phyloP scores from a whole-genome alignment of 2,113 vertebrate species.

The Porphyrio hochstetteri region DNA sequence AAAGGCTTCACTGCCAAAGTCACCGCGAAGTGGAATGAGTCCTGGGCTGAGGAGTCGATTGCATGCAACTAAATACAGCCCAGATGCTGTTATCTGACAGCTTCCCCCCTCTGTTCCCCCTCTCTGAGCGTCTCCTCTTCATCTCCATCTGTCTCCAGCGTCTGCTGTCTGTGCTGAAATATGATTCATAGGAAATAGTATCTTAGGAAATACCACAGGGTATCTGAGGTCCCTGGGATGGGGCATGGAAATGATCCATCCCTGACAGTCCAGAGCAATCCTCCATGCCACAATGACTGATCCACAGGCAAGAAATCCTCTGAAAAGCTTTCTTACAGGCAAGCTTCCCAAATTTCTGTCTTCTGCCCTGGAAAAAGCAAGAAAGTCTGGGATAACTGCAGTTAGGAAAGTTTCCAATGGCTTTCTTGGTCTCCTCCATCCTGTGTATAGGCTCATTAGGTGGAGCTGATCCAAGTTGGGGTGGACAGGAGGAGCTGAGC shows the following conservation, averaged over 20 bases:
- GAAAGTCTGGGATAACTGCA: background rate
- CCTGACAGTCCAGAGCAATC: background rate
- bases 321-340: background rate
- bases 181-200: background rate
- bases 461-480: background rate
- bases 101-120: background rate
- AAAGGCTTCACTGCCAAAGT: background rate
- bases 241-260: background rate
- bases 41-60: background rate
- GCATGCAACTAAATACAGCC: background rate
- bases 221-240: background rate
- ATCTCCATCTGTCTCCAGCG: background rate
- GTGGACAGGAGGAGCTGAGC: background rate
- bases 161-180: background rate
- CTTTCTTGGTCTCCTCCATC: background rate
- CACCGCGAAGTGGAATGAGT: fast-evolving
- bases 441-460: background rate
- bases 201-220: background rate
- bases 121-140: background rate
- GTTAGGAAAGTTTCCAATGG: background rate
- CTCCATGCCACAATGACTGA: background rate
- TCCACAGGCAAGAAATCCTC: background rate
- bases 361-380: background rate
- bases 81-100: background rate
- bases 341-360: background rate